These are phyloP conservation scores for Phymastichus coffea DNA, from an alignment of 1,140 invertebrate species.

Conservation along the genomic window DNA sequence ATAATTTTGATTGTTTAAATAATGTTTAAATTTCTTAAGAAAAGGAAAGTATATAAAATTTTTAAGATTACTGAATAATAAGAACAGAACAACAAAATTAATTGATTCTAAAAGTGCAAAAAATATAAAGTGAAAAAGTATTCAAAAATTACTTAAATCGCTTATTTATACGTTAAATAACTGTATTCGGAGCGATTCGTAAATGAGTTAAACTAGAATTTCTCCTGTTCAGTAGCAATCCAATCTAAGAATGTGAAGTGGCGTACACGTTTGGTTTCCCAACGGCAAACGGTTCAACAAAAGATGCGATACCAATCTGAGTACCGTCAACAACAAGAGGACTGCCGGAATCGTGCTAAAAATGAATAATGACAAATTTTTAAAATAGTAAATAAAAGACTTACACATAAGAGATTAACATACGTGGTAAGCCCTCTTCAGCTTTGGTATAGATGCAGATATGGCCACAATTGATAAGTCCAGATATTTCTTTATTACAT, in stretches of 20 bases:
- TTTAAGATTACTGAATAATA: too few species aligned
- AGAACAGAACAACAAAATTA: too few species aligned
- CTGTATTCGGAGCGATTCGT: too few species aligned
- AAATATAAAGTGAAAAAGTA: too few species aligned
- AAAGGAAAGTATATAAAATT: too few species aligned
- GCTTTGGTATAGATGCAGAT: constrained; percentile 34
- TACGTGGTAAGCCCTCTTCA: constrained; percentile 59
- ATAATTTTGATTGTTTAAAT: too few species aligned
- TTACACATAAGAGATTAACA: constrained; percentile 39
- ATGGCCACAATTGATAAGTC: background rate
- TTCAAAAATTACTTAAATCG: too few species aligned
- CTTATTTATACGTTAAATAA: too few species aligned
- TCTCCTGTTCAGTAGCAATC: too few species aligned
- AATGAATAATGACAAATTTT: constrained; percentile 4
- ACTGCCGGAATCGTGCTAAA: constrained; percentile 63
- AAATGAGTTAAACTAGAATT: too few species aligned
- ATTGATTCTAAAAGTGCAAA: too few species aligned
- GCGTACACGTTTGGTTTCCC: constrained; percentile 62
- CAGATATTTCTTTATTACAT: background rate
- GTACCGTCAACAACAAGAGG: constrained; percentile 44
- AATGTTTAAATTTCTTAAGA: too few species aligned
- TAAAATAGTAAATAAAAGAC: background rate
- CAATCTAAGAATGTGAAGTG: constrained; percentile 48
- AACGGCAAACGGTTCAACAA: constrained; percentile 63
- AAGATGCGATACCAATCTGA: constrained; percentile 63